Percentiles rank a stretch among this genome's conserved stretches.
phyloP scores from a whole-genome alignment of 1,140 invertebrate genomes.

The Megathymus violae region DNA sequence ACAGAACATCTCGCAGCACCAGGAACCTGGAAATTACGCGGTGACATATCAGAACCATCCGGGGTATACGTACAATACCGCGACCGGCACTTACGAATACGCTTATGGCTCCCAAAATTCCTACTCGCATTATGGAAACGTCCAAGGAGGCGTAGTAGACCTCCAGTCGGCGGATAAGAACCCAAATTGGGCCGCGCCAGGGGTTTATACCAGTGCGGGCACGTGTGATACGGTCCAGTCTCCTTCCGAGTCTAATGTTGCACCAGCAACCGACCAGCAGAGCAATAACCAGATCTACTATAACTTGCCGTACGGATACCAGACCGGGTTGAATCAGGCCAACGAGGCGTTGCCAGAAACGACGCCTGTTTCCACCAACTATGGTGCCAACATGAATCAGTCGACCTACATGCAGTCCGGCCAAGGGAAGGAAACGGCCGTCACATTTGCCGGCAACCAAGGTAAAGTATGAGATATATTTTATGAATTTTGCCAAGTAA shows the following conservation, averaged over 20 bases:
- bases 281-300: slow-evolving; percentile 79
- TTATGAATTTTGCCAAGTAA: slow-evolving; percentile 23
- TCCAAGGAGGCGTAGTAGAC: slow-evolving; percentile 46
- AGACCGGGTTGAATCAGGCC: slow-evolving; percentile 65
- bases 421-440: slow-evolving; percentile 52
- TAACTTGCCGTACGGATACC: slow-evolving; percentile 81
- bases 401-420: slow-evolving; percentile 72
- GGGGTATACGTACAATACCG: slow-evolving; percentile 81
- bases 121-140: slow-evolving; percentile 47
- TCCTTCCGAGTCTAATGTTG: slow-evolving; percentile 66
- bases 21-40: slow-evolving; percentile 47
- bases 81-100: slow-evolving; percentile 81
- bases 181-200: slow-evolving; percentile 53
- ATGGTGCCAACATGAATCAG: slow-evolving; percentile 60
- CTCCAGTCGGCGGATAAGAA: slow-evolving; percentile 46
- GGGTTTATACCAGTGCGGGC: slow-evolving; percentile 67
- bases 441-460: slow-evolving; percentile 63
- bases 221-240: slow-evolving; percentile 79
- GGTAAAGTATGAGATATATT: slow-evolving; percentile 60
- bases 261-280: slow-evolving; percentile 31
- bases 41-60: slow-evolving; percentile 84
- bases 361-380: slow-evolving; percentile 52
- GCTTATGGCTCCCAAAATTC: slow-evolving; percentile 83
- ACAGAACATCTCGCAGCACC: slow-evolving; percentile 35
- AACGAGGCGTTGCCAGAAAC: slow-evolving; percentile 44